These are phyloP conservation scores for Astreopora myriophthalma DNA, from an alignment of 64 coral and sea anemone genomes.

Conservation along the genomic window DNA sequence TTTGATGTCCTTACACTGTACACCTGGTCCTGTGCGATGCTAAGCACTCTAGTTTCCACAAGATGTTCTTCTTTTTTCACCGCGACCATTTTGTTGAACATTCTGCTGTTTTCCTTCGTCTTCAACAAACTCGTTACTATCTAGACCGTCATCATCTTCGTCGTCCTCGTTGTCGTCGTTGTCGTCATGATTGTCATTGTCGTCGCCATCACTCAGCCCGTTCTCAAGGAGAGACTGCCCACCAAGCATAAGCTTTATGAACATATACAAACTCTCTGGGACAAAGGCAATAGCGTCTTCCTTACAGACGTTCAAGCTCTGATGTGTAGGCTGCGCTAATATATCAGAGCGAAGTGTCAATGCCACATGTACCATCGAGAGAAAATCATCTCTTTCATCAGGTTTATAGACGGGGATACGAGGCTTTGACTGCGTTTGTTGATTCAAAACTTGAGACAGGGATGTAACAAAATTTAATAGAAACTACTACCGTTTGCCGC, in stretches of 20 bases:
- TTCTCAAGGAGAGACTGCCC: constrained; percentile 34
- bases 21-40: too few relatives aligned
- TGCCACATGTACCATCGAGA: constrained; percentile 40
- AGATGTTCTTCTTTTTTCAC: too few relatives aligned
- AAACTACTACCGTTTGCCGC: constrained; percentile 31
- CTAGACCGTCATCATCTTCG: not conserved
- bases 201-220: not conserved
- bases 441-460: constrained; percentile 7
- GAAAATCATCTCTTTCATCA: constrained; percentile 52
- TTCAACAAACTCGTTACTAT: too few relatives aligned
- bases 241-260: constrained; percentile 43
- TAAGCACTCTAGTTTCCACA: too few relatives aligned
- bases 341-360: constrained; percentile 52
- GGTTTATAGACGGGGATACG: constrained; percentile 31
- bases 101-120: too few relatives aligned
- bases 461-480: constrained; percentile 22
- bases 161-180: not conserved
- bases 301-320: constrained; percentile 22
- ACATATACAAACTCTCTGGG: not conserved
- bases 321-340: constrained; percentile 26
- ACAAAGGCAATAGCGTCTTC: constrained; percentile 26
- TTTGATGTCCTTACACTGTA: constrained; percentile 66
- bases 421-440: constrained; percentile 4
- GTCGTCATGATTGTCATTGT: not conserved
- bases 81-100: too few relatives aligned